phyloP scores from a whole-genome alignment of 2,113 vertebrate genomes.

The Trochalopteron elliotii region DNA sequence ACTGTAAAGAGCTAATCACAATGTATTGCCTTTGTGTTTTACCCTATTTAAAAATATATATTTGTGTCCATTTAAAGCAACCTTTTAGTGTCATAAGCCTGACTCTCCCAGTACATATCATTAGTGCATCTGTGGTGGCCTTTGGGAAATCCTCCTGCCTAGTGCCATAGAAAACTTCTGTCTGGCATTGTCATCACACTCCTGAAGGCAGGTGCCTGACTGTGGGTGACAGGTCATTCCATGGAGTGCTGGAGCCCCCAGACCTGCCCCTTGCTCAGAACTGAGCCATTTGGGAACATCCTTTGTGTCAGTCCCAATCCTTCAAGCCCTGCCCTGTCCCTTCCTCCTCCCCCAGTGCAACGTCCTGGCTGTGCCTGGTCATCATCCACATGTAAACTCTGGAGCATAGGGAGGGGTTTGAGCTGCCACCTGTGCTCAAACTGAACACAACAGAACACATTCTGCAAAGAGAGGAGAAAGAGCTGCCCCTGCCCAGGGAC shows the following conservation, averaged over 20 bases:
- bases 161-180: slow-evolving; percentile 12
- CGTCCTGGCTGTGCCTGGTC: background rate
- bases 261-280: background rate
- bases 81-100: slow-evolving; percentile 46
- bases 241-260: background rate
- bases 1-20: slow-evolving; percentile 65
- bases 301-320: background rate
- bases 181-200: background rate
- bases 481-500: slow-evolving; percentile 17
- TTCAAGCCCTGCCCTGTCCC: background rate
- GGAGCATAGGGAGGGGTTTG: background rate
- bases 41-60: slow-evolving; percentile 73
- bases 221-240: background rate
- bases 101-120: slow-evolving; percentile 45
- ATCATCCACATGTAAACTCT: slow-evolving; percentile 11
- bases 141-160: slow-evolving; percentile 44
- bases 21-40: slow-evolving; percentile 75
- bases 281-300: background rate
- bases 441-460: slow-evolving; percentile 4
- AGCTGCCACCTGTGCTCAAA: slow-evolving; percentile 10
- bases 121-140: slow-evolving; percentile 50
- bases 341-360: background rate
- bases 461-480: background rate
- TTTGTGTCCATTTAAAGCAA: slow-evolving; percentile 63
- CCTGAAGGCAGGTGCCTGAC: background rate